phyloP scores from a whole-genome alignment of 2,113 vertebrate species.

The Ifrita kowaldi region DNA sequence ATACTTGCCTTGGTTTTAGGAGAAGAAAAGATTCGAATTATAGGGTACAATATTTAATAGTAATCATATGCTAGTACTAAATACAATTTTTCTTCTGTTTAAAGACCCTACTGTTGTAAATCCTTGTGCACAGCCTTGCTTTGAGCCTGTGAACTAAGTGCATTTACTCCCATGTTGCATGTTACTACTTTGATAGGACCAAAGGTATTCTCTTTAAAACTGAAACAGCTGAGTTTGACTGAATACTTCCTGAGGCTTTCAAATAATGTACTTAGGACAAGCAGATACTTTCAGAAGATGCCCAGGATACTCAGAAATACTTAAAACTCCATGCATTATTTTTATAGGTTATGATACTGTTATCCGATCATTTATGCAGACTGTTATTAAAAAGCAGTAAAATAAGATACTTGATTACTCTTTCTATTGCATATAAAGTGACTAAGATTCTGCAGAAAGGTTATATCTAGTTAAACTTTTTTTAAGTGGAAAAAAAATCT shows the following conservation, averaged over 20 bases:
- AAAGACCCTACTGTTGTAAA: not conserved
- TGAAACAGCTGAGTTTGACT: not conserved
- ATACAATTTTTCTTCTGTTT: not conserved
- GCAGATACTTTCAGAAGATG: not conserved
- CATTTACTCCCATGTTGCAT: not conserved
- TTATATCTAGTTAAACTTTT: not conserved
- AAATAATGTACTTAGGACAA: not conserved
- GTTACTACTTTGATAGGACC: not conserved
- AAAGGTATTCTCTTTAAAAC: not conserved
- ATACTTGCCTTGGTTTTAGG: not conserved
- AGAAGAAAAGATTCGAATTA: not conserved
- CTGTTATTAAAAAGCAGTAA: not conserved
- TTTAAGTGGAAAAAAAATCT: not conserved
- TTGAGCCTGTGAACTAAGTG: not conserved
- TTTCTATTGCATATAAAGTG: not conserved
- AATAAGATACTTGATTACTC: not conserved
- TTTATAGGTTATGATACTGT: not conserved
- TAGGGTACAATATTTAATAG: not conserved
- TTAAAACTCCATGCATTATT: not conserved
- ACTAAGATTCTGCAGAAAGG: not conserved
- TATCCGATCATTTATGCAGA: not conserved
- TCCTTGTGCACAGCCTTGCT: not conserved
- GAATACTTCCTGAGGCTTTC: not conserved
- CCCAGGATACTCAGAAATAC: not conserved
- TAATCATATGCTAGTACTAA: not conserved